Percentiles rank a stretch among this genome's conserved stretches.
phyloP scores from a whole-genome alignment of 1,140 invertebrate genomes.

The Leptinotarsa lineolata region DNA sequence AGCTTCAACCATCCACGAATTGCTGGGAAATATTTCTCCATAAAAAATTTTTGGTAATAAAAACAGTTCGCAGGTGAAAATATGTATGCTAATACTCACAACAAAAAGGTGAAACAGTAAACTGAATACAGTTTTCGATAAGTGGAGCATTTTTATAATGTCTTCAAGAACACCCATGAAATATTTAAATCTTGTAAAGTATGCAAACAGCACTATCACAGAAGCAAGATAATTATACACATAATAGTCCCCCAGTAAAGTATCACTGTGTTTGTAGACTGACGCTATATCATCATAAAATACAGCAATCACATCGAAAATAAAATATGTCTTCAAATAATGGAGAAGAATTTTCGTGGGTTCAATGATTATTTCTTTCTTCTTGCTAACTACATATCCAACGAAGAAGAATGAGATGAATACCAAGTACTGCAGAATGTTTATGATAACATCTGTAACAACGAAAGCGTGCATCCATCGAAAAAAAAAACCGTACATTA shows the following conservation, averaged over 20 bases:
- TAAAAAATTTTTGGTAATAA: conserved; percentile 22
- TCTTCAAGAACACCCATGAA: background rate
- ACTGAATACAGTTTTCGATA: conserved; percentile 15
- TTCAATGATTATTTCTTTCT: conserved; percentile 32
- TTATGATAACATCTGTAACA: background rate
- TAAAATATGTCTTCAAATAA: conserved; percentile 31
- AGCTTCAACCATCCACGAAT: conserved; percentile 28
- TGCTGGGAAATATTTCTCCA: background rate
- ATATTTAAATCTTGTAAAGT: background rate
- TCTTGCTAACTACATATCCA: conserved; percentile 31
- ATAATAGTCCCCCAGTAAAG: background rate
- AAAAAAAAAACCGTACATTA: background rate
- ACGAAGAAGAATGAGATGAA: conserved; percentile 25
- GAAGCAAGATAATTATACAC: background rate
- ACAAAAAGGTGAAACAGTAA: conserved; percentile 21
- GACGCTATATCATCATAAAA: background rate
- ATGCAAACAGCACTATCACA: background rate
- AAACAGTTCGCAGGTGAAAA: conserved; percentile 25
- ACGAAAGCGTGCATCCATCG: background rate
- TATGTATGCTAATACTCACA: conserved; percentile 22
- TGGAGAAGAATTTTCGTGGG: conserved; percentile 26
- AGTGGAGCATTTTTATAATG: conserved; percentile 6
- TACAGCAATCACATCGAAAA: conserved; percentile 27
- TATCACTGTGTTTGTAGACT: background rate
- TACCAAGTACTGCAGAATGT: background rate